A percentile compares a stretch with the other conserved stretches of the same genome.
Evolutionary conservation across 1,140 invertebrate genomes (phyloP).

Genomic region (Helicoverpa zea): DNA sequence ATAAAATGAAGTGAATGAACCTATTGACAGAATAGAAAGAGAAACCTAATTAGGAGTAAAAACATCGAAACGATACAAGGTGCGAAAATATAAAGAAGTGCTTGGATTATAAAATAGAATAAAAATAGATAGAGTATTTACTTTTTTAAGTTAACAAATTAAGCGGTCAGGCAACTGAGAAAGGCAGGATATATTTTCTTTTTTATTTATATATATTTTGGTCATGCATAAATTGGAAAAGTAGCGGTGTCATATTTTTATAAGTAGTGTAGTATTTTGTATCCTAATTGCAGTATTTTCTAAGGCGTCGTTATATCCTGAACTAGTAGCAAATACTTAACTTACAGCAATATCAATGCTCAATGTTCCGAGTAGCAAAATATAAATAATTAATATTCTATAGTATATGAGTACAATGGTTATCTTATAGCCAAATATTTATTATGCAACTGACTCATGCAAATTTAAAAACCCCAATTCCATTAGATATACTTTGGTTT

Average conservation of each 20-base stretch:
- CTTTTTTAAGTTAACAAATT: constrained; percentile 2
- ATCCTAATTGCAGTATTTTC: constrained; percentile 31
- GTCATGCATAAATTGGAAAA: constrained; percentile 3
- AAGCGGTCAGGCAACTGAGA: constrained; percentile 39
- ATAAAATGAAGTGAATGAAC: constrained; percentile 29
- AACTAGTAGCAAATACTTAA: constrained; percentile 37
- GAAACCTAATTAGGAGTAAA: constrained; percentile 34
- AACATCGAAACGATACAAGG: constrained; percentile 35
- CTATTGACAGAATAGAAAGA: constrained; percentile 27
- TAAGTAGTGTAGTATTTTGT: constrained; percentile 29
- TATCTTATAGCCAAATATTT: constrained; percentile 28
- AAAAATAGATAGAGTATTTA: background rate
- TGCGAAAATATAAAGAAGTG: constrained; percentile 43
- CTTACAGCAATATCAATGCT: constrained; percentile 37
- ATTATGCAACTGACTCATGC: constrained; percentile 54
- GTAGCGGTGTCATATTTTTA: constrained; percentile 22
- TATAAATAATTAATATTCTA: constrained; percentile 43
- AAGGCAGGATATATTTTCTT: constrained; percentile 24
- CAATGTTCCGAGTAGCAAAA: constrained; percentile 47
- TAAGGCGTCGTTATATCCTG: constrained; percentile 33
- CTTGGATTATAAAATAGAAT: constrained; percentile 39
- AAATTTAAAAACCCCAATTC: constrained; percentile 60
- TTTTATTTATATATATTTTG: background rate
- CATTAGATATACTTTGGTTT: constrained; percentile 36
- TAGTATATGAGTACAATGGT: constrained; percentile 31